Conservation (phyloP, 1,140 invertebrate species). For the Colletes latitarsis region DNA sequence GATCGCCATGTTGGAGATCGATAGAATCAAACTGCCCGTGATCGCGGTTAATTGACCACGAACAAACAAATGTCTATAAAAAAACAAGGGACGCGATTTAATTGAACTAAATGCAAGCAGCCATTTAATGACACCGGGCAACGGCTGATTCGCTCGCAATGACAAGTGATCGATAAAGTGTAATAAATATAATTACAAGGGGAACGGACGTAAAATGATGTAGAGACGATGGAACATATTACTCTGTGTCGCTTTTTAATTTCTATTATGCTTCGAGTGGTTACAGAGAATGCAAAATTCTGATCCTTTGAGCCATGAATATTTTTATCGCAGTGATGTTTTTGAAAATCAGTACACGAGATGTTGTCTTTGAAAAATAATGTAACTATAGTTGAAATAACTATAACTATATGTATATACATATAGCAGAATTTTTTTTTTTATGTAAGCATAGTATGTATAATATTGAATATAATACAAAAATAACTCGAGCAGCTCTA, state of each 20-base stretch:
- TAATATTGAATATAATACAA: too few species aligned
- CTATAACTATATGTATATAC: too few species aligned
- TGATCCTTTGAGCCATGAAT: too few species aligned
- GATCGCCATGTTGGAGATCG: neutral
- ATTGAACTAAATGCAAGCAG: constrained; percentile 49
- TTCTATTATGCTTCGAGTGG: constrained; percentile 33
- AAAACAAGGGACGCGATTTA: constrained; percentile 35
- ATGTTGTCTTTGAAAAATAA: too few species aligned
- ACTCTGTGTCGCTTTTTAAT: constrained; percentile 4
- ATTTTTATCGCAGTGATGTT: too few species aligned
- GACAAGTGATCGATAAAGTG: constrained; percentile 54
- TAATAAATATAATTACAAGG: constrained; percentile 68
- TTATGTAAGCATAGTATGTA: too few species aligned
- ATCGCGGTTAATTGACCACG: constrained; percentile 42
- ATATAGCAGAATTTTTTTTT: too few species aligned
- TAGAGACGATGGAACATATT: neutral
- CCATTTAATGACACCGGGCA: constrained; percentile 21
- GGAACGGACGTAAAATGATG: neutral
- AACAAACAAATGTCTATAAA: constrained; percentile 22
- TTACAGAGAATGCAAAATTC: neutral
- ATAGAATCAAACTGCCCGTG: neutral
- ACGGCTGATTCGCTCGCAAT: neutral
- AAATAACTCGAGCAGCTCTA: too few species aligned
- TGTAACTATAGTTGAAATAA: too few species aligned
- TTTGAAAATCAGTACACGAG: too few species aligned